A percentile compares a stretch with the other conserved stretches of the same genome.
Conservation (phyloP, 2,888 invertebrate genomes). For the Syrphus vitripennis region DNA sequence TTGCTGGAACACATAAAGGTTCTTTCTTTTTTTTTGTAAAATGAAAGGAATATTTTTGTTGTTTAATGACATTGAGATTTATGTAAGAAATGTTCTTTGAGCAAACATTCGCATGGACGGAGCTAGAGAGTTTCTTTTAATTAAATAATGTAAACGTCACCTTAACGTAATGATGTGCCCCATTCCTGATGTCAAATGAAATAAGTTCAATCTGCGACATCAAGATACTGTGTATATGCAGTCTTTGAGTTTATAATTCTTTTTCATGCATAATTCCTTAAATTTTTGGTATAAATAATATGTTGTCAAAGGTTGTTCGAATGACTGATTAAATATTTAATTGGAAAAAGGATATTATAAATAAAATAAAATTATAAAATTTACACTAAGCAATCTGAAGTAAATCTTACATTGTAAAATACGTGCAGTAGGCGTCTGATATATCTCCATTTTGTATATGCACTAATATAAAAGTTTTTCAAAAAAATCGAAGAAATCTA, state of each 20-base stretch:
- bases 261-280: background rate
- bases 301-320: background rate
- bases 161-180: background rate
- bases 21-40: background rate
- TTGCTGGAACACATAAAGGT: background rate
- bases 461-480: too few species aligned
- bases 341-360: background rate
- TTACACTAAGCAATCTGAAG: too few species aligned
- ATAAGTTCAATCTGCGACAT: background rate
- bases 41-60: conserved; percentile 3
- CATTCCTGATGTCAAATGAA: background rate
- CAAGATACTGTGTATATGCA: background rate
- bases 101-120: background rate
- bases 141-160: conserved; percentile 26
- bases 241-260: conserved; percentile 1
- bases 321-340: background rate
- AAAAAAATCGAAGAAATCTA: too few species aligned
- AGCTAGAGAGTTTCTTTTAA: conserved; percentile 19
- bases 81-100: conserved; percentile 38
- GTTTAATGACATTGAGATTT: conserved; percentile 52
- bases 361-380: too few species aligned
- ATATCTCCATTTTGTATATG: too few species aligned
- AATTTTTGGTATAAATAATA: background rate
- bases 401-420: too few species aligned
- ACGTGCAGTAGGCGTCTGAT: too few species aligned